Conservation (phyloP, 2,113 vertebrate species). For the Fregata magnificens region DNA sequence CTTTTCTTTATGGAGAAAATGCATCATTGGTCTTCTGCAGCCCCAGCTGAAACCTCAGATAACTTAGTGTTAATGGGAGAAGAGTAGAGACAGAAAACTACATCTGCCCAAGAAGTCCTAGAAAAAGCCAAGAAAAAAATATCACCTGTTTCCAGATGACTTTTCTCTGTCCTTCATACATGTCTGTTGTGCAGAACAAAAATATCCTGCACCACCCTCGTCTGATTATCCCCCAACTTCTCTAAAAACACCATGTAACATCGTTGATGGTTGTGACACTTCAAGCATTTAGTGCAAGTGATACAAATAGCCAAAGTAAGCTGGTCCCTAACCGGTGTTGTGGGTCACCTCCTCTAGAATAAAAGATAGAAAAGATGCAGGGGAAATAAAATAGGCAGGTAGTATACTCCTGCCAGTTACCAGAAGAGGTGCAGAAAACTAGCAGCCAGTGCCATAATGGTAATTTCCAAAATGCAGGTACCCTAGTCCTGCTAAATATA, state of each 20-base stretch:
- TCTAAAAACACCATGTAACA: not conserved
- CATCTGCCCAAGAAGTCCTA: not conserved
- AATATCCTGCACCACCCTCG: not conserved
- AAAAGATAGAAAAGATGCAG: not conserved
- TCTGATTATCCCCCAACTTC: not conserved
- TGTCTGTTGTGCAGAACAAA: not conserved
- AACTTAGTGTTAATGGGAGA: not conserved
- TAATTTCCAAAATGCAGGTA: not conserved
- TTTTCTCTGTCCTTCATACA: not conserved
- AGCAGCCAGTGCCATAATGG: not conserved
- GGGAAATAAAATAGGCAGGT: not conserved
- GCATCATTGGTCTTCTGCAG: not conserved
- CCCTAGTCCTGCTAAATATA: not conserved
- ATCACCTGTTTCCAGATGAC: not conserved
- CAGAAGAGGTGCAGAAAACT: not conserved
- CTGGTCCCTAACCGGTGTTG: not conserved
- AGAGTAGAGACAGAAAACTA: not conserved
- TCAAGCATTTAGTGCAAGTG: too few relatives aligned
- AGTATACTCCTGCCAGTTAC: not conserved
- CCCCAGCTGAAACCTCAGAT: not conserved
- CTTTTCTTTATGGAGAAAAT: not conserved
- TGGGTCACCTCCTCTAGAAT: not conserved
- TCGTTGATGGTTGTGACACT: not conserved
- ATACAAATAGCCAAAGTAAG: not conserved
- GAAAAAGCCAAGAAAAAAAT: not conserved